Conservation (phyloP, 2,888 invertebrate genomes). For the Tetranychus piercei region DNA sequence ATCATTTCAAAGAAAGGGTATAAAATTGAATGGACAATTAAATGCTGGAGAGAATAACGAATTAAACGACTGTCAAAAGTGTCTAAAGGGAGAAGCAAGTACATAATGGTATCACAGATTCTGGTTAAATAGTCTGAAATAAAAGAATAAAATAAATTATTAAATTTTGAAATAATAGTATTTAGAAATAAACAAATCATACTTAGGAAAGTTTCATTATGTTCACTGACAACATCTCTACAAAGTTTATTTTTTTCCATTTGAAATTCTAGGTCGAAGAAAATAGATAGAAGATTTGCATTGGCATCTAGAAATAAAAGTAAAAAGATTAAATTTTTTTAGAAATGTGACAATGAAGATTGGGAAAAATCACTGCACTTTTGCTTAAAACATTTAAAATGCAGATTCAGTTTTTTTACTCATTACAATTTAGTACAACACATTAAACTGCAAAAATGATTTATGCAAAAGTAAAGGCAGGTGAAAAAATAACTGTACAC, state of each 20-base stretch:
- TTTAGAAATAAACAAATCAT: constrained; percentile 24
- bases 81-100: constrained; percentile 58
- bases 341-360: neutral
- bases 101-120: constrained; percentile 58
- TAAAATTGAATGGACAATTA: constrained; percentile 53
- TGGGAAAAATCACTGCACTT: too few relatives aligned
- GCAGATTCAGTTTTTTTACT: too few relatives aligned
- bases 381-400: too few relatives aligned
- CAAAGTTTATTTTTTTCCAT: constrained; percentile 59
- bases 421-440: too few relatives aligned
- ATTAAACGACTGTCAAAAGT: constrained; percentile 66
- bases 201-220: constrained; percentile 37
- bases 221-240: constrained; percentile 54
- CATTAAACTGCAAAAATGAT: too few relatives aligned
- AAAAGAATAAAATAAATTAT: constrained; percentile 12
- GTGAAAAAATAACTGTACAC: too few relatives aligned
- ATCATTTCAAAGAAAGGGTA: constrained; percentile 50
- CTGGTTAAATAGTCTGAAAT: constrained; percentile 56
- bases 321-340: too few relatives aligned
- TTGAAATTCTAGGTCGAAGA: constrained; percentile 71
- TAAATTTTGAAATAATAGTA: neutral
- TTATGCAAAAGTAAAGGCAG: too few relatives aligned
- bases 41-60: constrained; percentile 45
- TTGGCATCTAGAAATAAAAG: constrained; percentile 21
- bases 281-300: constrained; percentile 47